Conservation (phyloP, 2,888 invertebrate species). For the Erebia palarica region DNA sequence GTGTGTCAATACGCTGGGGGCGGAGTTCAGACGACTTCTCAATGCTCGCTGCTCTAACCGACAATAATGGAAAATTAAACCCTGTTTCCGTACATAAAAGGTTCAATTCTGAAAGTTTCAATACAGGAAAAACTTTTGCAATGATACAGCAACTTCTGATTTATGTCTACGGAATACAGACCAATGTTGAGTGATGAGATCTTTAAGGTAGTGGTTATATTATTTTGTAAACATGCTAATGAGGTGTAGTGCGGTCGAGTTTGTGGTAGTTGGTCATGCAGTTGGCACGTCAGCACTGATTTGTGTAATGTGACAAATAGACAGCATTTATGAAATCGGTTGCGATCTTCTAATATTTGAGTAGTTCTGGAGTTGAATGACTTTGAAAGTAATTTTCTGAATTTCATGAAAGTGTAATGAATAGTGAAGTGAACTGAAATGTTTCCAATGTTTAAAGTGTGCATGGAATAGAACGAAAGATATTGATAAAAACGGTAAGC, state of each 20-base stretch:
- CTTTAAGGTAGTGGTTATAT: conserved; percentile 62
- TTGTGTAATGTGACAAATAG: conserved; percentile 66
- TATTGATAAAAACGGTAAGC: conserved; percentile 33
- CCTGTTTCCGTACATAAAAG: conserved; percentile 44
- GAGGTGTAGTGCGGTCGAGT: conserved; percentile 74
- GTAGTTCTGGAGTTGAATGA: conserved; percentile 7
- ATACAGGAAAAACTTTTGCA: conserved; percentile 38
- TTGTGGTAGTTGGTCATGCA: conserved; percentile 77
- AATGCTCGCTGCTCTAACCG: conserved; percentile 40
- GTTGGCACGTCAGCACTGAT: conserved; percentile 75
- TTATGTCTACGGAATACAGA: conserved; percentile 48
- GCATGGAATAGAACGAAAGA: conserved; percentile 25
- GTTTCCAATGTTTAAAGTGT: conserved; percentile 33
- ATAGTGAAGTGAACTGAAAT: conserved; percentile 45
- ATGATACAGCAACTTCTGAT: conserved; percentile 48
- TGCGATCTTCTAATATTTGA: conserved; percentile 23
- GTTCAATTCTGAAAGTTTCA: conserved; percentile 42
- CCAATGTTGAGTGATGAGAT: conserved; percentile 46
- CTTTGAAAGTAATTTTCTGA: not conserved
- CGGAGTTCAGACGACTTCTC: conserved; percentile 58
- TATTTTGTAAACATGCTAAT: conserved; percentile 76
- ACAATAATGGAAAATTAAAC: conserved; percentile 43
- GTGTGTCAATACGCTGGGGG: conserved; percentile 68
- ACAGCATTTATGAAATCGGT: conserved; percentile 37
- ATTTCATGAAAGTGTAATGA: conserved; percentile 18